Base-by-base conservation (phyloP, 35 echinoderm and acorn worm species). In the Chiridota heheva region DNA sequence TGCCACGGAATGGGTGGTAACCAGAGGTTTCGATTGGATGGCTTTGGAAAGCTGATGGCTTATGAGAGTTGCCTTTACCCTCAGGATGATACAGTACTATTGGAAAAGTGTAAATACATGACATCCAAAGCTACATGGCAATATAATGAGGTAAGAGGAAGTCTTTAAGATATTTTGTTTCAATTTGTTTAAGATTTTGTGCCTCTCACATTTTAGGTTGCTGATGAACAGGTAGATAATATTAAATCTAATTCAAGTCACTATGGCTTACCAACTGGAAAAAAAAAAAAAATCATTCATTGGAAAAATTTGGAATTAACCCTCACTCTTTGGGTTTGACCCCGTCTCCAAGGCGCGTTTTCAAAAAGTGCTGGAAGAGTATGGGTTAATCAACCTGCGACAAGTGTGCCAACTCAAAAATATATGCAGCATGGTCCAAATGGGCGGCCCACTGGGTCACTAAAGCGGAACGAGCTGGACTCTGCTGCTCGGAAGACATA, bases 1-100 rank as follows among this genome's bases (percentile, higher is more conserved):
- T 92, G 90, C 46, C 90, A 92, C 36, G 83, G 90, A 5, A 43
- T 73, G 38, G 90, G 90, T 44, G 90, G 90, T 4, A 92, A 82
- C 36, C 90, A 92, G 56, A 3, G 82, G 38, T 84, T 84, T 36
- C 76, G 57, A 42, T 0, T 70, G 1, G 44, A 63, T 58, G 73
- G 60, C 13, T 40, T 29, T 5, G 69, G 77, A 20, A 7, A 61
- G 6, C 70, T 86, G 30, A 78, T 17, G 18, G 25, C 22, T 33
- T 13, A 62, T 44, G 83, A 86, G 40, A 76, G 29, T 18, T 86
- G 69, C 41, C 25, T 77, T 8, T 76, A 20, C 33, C 69, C 77
- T 12, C 33, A 37, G 5, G 48, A 51, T 4, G 33, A 78, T 36
- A 78, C 58, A 78, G 33, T 78, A 4, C 24, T 25, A n/a, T 41